A percentile compares a stretch with the other conserved stretches of the same genome.
phyloP scores from a whole-genome alignment of 1,140 invertebrate species.

The Drosophila sproati region DNA sequence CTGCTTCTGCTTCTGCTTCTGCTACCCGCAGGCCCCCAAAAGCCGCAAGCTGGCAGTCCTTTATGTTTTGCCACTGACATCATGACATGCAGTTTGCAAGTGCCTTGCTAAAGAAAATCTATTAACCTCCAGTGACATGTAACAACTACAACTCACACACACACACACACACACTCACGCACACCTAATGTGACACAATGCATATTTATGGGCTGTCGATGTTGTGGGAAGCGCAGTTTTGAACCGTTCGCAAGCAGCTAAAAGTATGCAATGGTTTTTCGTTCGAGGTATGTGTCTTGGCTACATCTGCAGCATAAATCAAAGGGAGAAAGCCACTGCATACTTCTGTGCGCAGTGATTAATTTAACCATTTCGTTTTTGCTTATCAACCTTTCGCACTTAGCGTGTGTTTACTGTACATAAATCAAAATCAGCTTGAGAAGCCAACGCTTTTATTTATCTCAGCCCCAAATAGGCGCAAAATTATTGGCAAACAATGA shows the following conservation, averaged over 20 bases:
- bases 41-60: constrained; percentile 20
- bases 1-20: background rate
- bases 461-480: constrained; percentile 23
- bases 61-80: constrained; percentile 50
- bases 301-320: constrained; percentile 44
- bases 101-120: constrained; percentile 74
- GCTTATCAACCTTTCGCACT: background rate
- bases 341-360: constrained; percentile 35
- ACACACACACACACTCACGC: constrained; percentile 15
- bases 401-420: constrained; percentile 29
- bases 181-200: constrained; percentile 74
- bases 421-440: constrained; percentile 64
- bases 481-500: constrained; percentile 38
- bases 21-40: background rate
- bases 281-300: constrained; percentile 17
- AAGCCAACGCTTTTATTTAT: constrained; percentile 31
- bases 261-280: constrained; percentile 50
- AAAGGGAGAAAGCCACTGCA: constrained; percentile 19
- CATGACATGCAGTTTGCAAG: constrained; percentile 67
- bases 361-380: constrained; percentile 15
- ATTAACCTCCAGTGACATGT: constrained; percentile 81
- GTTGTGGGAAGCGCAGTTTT: constrained; percentile 20
- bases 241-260: constrained; percentile 27
- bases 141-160: constrained; percentile 20
- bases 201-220: constrained; percentile 75